These are phyloP conservation scores for Plebejus melissa DNA, from an alignment of 2,888 invertebrate genomes.

Conservation along the genomic window DNA sequence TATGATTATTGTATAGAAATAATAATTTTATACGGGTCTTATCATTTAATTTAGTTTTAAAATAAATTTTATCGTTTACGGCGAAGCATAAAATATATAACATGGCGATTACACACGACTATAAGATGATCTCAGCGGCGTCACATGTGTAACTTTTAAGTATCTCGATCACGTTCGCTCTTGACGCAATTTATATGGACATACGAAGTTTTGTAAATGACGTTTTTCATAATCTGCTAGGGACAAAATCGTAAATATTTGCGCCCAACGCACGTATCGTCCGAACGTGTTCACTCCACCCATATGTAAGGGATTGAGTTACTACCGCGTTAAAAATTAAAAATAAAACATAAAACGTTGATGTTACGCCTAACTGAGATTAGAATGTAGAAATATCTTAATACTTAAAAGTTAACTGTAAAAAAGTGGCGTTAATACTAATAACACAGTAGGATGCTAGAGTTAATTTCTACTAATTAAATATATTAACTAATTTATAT, in stretches of 20 bases:
- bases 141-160: conserved; percentile 4
- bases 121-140: background rate
- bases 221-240: conserved; percentile 19
- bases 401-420: background rate
- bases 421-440: too few relatives aligned
- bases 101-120: background rate
- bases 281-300: conserved; percentile 11
- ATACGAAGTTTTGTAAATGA: conserved; percentile 15
- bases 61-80: too few relatives aligned
- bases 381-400: background rate
- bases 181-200: conserved; percentile 18
- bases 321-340: background rate
- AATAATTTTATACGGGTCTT: too few relatives aligned
- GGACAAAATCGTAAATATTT: conserved; percentile 19
- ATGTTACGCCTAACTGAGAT: background rate
- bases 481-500: too few relatives aligned
- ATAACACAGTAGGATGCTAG: too few relatives aligned
- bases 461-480: too few relatives aligned
- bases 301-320: conserved; percentile 7
- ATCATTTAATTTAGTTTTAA: too few relatives aligned
- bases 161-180: conserved; percentile 7
- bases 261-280: conserved; percentile 5
- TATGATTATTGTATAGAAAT: too few relatives aligned
- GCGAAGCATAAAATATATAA: too few relatives aligned
- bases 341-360: background rate